These are phyloP conservation scores for Syndactyla subalaris DNA, from an alignment of 2,797 vertebrate genomes.

Conservation along the genomic window DNA sequence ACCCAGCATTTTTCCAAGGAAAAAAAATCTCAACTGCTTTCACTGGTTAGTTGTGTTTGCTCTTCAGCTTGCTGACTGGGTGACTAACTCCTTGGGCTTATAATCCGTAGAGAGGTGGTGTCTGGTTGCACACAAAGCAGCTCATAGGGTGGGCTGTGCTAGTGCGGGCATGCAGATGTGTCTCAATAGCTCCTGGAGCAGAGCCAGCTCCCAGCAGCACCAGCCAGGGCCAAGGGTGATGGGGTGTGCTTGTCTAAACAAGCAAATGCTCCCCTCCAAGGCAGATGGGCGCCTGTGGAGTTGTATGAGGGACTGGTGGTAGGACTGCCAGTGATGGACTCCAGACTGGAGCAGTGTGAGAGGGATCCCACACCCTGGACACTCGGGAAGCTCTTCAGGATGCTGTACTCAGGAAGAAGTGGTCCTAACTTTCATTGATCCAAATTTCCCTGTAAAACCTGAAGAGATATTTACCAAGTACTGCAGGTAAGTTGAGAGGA, in stretches of 20 bases:
- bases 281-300: background rate
- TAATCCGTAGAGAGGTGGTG: background rate
- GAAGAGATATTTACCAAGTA: background rate
- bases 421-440: background rate
- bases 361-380: background rate
- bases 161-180: background rate
- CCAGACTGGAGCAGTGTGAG: background rate
- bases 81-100: background rate
- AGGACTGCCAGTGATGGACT: background rate
- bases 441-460: background rate
- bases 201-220: background rate
- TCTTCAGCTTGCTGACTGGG: background rate
- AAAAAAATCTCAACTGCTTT: background rate
- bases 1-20: background rate
- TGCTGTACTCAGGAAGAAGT: background rate
- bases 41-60: background rate
- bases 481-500: background rate
- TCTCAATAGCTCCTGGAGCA: background rate
- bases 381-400: background rate
- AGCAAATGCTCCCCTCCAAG: background rate
- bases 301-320: background rate
- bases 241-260: background rate
- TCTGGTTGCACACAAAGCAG: background rate
- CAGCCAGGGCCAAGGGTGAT: background rate
- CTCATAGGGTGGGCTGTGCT: background rate